Conservation (phyloP, 2,797 vertebrate genomes). For the Spondyliosoma cantharus region DNA sequence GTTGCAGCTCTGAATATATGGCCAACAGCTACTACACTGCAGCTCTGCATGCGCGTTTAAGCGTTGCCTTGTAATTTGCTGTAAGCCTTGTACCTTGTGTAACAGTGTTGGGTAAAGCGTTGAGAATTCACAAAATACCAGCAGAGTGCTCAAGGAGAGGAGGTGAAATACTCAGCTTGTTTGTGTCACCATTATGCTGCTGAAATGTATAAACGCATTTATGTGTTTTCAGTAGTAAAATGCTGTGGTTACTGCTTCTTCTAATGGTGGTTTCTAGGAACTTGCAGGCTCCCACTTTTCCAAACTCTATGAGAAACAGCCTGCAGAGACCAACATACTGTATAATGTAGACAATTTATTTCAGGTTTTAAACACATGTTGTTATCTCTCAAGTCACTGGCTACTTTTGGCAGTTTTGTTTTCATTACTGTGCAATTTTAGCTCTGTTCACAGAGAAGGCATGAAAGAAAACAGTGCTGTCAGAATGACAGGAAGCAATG, state of each 20-base stretch:
- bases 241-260: not conserved
- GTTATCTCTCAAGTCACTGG: not conserved
- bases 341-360: not conserved
- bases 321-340: not conserved
- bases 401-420: not conserved
- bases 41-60: slow-evolving; percentile 30
- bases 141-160: slow-evolving; percentile 10
- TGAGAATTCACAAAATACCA: slow-evolving; percentile 51
- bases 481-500: not conserved
- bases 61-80: slow-evolving; percentile 43
- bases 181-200: not conserved
- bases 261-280: not conserved
- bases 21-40: slow-evolving; percentile 28
- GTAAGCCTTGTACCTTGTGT: slow-evolving; percentile 17
- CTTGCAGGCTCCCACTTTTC: not conserved
- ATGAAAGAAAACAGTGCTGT: not conserved
- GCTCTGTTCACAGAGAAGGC: not conserved
- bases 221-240: not conserved
- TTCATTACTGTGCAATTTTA: slow-evolving; percentile 5
- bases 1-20: slow-evolving; percentile 56
- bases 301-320: slow-evolving; percentile 2
- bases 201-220: not conserved
- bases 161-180: slow-evolving; percentile 9
- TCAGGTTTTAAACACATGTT: not conserved
- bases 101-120: slow-evolving; percentile 40